Evolutionary conservation across 1,140 invertebrate genomes (phyloP).

Genomic region (Planococcus citri): DNA sequence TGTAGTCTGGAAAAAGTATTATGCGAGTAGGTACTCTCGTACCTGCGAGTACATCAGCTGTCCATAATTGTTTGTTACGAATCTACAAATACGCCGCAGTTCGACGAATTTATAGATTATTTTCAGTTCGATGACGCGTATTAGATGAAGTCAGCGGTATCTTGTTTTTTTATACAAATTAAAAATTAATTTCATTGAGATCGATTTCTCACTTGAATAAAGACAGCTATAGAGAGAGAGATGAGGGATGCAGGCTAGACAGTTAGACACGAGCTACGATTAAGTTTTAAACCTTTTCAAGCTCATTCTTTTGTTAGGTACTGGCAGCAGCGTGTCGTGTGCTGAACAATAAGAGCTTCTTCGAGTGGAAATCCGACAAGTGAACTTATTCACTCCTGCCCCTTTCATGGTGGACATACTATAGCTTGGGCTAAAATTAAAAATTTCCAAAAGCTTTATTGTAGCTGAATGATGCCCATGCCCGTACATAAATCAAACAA

Average conservation of each 20-base stretch:
- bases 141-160: background rate
- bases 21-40: no score
- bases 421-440: background rate
- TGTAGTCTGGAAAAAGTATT: no score
- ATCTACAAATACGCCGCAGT: no score
- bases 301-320: background rate
- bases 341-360: background rate
- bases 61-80: no score
- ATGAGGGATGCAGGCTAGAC: background rate
- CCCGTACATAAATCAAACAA: background rate
- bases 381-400: background rate
- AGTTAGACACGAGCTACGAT: background rate
- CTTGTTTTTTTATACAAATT: background rate
- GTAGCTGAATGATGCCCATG: background rate
- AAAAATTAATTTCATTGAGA: background rate
- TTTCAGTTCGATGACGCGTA: background rate
- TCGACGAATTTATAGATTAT: background rate
- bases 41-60: no score
- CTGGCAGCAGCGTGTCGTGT: background rate
- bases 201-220: background rate
- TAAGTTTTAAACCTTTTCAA: background rate
- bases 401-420: background rate
- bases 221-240: no score
- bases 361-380: slow-evolving; percentile 4
- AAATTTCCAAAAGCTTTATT: background rate